phyloP scores from a whole-genome alignment of 2,797 vertebrate genomes.

The Acanthurus tractus region DNA sequence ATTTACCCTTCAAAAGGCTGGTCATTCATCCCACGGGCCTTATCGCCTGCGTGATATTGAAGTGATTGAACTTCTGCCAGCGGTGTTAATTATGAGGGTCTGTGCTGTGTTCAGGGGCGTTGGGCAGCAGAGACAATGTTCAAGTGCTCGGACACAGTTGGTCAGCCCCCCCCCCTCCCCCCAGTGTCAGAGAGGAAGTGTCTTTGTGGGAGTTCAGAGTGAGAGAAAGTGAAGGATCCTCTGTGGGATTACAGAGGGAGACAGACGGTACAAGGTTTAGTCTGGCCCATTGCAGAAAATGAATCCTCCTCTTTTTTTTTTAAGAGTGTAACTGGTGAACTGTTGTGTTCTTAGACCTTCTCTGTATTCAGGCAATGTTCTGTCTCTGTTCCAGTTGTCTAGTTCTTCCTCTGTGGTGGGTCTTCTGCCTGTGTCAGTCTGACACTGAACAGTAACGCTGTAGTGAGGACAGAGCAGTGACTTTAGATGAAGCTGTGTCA shows the following conservation, averaged over 20 bases:
- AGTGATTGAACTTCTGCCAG: conserved; percentile 34
- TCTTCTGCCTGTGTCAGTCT: conserved; percentile 23
- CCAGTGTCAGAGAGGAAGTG: background rate
- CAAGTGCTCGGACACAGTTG: conserved; percentile 39
- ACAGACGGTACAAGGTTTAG: conserved; percentile 6
- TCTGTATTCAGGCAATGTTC: conserved; percentile 46
- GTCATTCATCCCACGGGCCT: conserved; percentile 24
- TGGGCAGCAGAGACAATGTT: conserved; percentile 18
- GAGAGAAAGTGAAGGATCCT: conserved; percentile 32
- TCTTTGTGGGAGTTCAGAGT: conserved; percentile 33
- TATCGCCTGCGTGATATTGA: conserved; percentile 20
- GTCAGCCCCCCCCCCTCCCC: conserved; percentile 13
- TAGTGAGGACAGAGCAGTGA: background rate
- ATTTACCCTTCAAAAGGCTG: conserved; percentile 36
- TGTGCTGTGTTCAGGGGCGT: background rate
- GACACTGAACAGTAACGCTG: conserved; percentile 16
- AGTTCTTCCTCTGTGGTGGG: conserved; percentile 25
- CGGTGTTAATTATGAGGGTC: conserved; percentile 29
- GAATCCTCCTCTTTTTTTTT: conserved; percentile 16
- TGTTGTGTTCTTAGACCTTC: conserved; percentile 3
- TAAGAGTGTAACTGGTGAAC: background rate
- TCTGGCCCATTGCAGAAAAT: conserved; percentile 31
- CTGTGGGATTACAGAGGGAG: conserved; percentile 25
- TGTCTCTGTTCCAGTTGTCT: conserved; percentile 32
- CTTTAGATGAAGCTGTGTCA: conserved; percentile 1